Evolutionary conservation across 2,113 vertebrate species (phyloP), one percentile per base, ranked within the genome.

Genomic region (Hippocampus guttulatus): DNA sequence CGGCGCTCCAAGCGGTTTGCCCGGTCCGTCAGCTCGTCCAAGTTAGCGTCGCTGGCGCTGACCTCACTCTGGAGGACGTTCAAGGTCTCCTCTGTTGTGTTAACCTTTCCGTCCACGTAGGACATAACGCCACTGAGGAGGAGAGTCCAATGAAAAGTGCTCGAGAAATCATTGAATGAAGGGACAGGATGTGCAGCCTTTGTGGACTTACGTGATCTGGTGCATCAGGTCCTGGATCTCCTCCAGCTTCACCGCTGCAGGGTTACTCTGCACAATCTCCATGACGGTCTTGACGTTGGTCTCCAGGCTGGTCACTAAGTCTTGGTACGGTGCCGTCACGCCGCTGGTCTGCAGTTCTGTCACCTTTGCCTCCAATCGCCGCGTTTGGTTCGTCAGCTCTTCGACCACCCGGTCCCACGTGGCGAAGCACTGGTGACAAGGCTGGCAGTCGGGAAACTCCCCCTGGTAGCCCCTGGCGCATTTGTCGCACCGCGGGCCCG

Each of bases 391-490:
- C 75, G 92, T 90, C 83, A 99, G 81, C 78, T 98, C 96, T 0
- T 84, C 58, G 0, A 99, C 86, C 65, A 94, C 91, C 2, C 70
- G 18, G 0, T 98, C 95, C 97, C 97, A 99, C 18, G 92, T 81
- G 0, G 87, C 89, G 1, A 98, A 98, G 88, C 97, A 99, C 73
- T 91, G 85, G 82, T 98, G 96, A 87, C 97, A 99, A 0, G 90
- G 94, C 30, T 90, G 58, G 0, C 97, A 99, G 81, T 90, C 71
- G 0, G 97, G 97, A 77, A 98, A 98, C 75, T 91, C 82, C 0
- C 97, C 97, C 0, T 89, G 90, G 85, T 93, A 95, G 45, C 96
- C 97, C 1, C 96, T 85, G 5, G 95, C 96, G 57, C 97, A 99
- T 45, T 85, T 79, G 87, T 98, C 92, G 1, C 97, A 99, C 41